These are phyloP conservation scores for Suncus etruscus DNA, from an alignment of 2,113 vertebrate species.

Conservation along the genomic window DNA sequence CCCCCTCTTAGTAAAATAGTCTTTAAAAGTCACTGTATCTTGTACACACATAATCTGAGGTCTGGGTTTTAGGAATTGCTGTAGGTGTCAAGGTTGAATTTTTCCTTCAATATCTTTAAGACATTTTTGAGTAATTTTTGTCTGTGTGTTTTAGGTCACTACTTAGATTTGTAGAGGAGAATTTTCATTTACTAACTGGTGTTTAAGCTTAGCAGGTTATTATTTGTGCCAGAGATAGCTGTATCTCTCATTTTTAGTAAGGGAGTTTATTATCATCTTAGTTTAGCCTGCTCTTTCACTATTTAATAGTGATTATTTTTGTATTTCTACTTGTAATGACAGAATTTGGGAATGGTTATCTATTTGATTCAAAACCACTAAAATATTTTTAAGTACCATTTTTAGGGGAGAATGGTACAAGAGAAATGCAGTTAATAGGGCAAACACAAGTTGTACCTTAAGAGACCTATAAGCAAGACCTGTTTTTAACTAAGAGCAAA, in stretches of 20 bases:
- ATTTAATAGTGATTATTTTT: background rate
- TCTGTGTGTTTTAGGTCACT: conserved; percentile 21
- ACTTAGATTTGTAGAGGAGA: background rate
- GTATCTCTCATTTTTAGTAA: background rate
- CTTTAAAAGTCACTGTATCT: conserved; percentile 33
- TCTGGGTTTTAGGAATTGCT: conserved; percentile 53
- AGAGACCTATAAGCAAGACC: background rate
- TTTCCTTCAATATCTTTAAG: conserved; percentile 53
- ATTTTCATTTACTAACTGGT: background rate
- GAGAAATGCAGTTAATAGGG: background rate
- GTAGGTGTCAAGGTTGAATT: conserved; percentile 36
- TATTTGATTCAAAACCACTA: conserved; percentile 10
- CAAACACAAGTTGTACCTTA: background rate
- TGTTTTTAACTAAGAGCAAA: background rate
- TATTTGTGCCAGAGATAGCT: background rate
- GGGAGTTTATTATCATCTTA: background rate
- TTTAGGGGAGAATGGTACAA: background rate
- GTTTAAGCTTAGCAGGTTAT: background rate
- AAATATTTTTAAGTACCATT: conserved; percentile 12
- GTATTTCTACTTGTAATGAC: background rate
- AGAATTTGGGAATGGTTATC: conserved; percentile 11
- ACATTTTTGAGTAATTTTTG: conserved; percentile 50
- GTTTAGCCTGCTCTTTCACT: background rate
- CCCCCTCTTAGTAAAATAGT: conserved; percentile 4
- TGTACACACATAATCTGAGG: background rate